Evolutionary conservation across 2,888 invertebrate genomes (phyloP).

Genomic region (Gryllus longicercus): DNA sequence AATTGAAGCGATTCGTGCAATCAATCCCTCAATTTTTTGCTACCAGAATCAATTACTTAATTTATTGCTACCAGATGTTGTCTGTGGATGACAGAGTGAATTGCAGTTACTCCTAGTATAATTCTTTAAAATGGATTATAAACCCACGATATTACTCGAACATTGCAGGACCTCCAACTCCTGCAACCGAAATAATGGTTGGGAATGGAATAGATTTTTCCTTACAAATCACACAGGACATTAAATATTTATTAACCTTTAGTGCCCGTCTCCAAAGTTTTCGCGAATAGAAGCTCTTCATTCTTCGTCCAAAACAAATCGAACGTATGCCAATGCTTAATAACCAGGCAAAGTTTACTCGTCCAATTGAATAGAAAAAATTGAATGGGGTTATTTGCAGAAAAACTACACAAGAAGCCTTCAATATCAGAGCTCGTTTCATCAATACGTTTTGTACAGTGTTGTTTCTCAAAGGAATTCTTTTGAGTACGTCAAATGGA

Average conservation of each 20-base stretch:
- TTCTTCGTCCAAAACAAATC: not conserved
- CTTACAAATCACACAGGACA: not conserved
- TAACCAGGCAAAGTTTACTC: slow-evolving; percentile 41
- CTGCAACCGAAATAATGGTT: slow-evolving; percentile 42
- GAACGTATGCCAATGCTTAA: not conserved
- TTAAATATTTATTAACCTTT: too few species aligned
- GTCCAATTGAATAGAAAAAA: slow-evolving; percentile 46
- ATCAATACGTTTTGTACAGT: too few species aligned
- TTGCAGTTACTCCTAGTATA: slow-evolving; percentile 37
- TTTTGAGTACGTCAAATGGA: too few species aligned
- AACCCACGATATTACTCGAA: slow-evolving; percentile 42
- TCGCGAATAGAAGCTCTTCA: not conserved
- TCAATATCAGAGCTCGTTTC: too few species aligned
- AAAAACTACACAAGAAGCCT: slow-evolving; percentile 22
- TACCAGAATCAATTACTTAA: not conserved
- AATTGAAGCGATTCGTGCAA: too few species aligned
- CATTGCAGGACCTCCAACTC: slow-evolving; percentile 43
- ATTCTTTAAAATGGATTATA: slow-evolving; percentile 42
- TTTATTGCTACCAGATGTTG: slow-evolving; percentile 36
- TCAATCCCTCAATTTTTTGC: slow-evolving; percentile 34
- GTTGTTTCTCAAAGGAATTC: too few species aligned
- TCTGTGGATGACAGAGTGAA: slow-evolving; percentile 40
- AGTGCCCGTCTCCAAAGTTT: too few species aligned
- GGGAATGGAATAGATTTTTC: not conserved
- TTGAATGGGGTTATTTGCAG: slow-evolving; percentile 41